A percentile compares a stretch with the other conserved stretches of the same genome.
Conservation (phyloP, 2,797 vertebrate genomes). For the Notolabrus celidotus region DNA sequence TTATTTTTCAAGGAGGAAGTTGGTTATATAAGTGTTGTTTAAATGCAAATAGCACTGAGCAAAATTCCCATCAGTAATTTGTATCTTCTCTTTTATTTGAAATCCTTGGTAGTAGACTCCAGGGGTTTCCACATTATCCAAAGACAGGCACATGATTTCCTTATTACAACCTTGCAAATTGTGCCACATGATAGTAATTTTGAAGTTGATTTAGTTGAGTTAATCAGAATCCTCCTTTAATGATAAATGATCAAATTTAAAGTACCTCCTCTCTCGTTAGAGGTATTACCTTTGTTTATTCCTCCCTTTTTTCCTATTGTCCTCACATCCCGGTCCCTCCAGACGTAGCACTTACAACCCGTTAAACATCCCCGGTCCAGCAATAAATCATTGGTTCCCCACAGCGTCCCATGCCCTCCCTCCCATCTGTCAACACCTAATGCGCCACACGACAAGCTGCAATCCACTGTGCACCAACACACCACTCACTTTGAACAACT, state of each 20-base stretch:
- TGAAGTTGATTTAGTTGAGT: slow-evolving; percentile 15
- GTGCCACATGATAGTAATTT: slow-evolving; percentile 8
- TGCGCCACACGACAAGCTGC: slow-evolving; percentile 72
- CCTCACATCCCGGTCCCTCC: slow-evolving; percentile 62
- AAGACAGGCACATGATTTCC: slow-evolving; percentile 10
- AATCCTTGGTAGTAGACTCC: neutral
- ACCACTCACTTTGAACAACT: slow-evolving; percentile 72
- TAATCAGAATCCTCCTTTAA: slow-evolving; percentile 16
- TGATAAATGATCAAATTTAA: slow-evolving; percentile 15
- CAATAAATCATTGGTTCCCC: slow-evolving; percentile 83
- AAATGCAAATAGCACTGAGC: slow-evolving; percentile 40
- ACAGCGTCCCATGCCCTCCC: slow-evolving; percentile 67
- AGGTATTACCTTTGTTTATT: slow-evolving; percentile 41
- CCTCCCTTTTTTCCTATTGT: slow-evolving; percentile 51
- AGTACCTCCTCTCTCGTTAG: slow-evolving; percentile 17
- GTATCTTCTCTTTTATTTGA: slow-evolving; percentile 23
- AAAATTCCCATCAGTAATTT: slow-evolving; percentile 17
- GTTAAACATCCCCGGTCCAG: slow-evolving; percentile 73
- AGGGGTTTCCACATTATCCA: slow-evolving; percentile 1
- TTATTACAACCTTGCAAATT: slow-evolving; percentile 18
- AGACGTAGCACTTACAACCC: slow-evolving; percentile 74
- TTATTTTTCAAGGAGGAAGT: neutral
- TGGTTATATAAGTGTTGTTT: slow-evolving; percentile 16
- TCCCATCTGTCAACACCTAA: slow-evolving; percentile 85
- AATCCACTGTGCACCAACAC: slow-evolving; percentile 71